Conservation (phyloP, 2,113 vertebrate species). For the Hirundichthys speculiger region DNA sequence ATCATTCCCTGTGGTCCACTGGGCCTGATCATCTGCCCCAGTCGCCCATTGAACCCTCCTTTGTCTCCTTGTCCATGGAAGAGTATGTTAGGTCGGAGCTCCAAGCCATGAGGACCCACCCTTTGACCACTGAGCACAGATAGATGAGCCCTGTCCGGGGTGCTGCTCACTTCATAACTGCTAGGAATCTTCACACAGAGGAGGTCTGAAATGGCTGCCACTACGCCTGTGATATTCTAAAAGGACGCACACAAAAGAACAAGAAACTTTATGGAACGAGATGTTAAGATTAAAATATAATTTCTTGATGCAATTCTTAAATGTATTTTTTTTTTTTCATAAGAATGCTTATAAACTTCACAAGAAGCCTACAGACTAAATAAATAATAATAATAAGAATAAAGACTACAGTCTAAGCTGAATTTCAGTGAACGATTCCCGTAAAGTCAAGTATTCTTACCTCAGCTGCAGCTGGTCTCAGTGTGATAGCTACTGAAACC, state of each 20-base stretch:
- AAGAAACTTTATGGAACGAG: no score
- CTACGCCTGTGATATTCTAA: slow-evolving; percentile 89
- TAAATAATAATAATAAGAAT: no score
- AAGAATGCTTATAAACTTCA: no score
- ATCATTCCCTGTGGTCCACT: slow-evolving; percentile 72
- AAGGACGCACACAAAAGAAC: not conserved
- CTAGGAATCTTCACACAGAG: slow-evolving; percentile 90
- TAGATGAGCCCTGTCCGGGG: slow-evolving; percentile 80
- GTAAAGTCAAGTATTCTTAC: slow-evolving; percentile 76
- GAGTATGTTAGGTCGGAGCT: slow-evolving; percentile 59
- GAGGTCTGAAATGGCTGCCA: slow-evolving; percentile 81
- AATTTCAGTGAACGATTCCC: not conserved
- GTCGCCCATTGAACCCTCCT: slow-evolving; percentile 48
- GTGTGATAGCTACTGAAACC: slow-evolving; percentile 95
- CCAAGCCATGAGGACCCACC: slow-evolving; percentile 63
- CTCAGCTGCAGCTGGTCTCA: slow-evolving; percentile 93
- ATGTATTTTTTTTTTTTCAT: no score
- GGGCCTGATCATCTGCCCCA: slow-evolving; percentile 56
- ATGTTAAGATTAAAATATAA: no score
- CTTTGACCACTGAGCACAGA: slow-evolving; percentile 74
- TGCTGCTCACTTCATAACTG: slow-evolving; percentile 92
- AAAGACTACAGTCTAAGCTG: not conserved
- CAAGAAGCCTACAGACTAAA: no score
- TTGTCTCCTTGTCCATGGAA: slow-evolving; percentile 63
- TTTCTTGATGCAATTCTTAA: no score